These are phyloP conservation scores for Pseudopipra pipra DNA, from an alignment of 2,113 vertebrate genomes.

Conservation along the genomic window DNA sequence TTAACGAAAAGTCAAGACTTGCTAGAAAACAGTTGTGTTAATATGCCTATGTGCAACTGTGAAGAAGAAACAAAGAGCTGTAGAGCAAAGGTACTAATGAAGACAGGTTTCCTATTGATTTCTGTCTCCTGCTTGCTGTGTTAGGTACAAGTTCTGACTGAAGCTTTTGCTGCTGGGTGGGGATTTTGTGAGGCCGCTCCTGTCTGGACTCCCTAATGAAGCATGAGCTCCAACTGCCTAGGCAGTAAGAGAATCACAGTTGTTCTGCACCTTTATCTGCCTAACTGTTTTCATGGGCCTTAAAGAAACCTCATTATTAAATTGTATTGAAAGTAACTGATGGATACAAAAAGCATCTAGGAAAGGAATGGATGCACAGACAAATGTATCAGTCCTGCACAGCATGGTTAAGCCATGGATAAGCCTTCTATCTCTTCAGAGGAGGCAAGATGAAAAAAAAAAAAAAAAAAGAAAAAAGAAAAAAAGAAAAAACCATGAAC, in stretches of 20 bases:
- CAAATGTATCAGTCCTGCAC: neutral
- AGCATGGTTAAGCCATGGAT: neutral
- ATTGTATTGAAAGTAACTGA: neutral
- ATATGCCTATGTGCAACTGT: neutral
- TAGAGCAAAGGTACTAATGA: neutral
- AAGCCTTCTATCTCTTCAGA: neutral
- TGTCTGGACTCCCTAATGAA: neutral
- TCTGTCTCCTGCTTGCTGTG: neutral
- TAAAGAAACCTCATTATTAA: neutral
- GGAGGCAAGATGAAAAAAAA: neutral
- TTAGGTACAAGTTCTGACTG: neutral
- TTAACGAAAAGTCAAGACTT: neutral
- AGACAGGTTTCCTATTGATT: neutral
- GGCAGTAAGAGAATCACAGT: neutral
- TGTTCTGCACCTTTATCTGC: neutral
- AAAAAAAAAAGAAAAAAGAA: no score
- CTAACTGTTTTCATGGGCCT: neutral
- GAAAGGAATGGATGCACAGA: neutral
- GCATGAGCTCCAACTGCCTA: rapidly evolving
- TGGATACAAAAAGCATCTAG: neutral
- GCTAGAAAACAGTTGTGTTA: neutral
- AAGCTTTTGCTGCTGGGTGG: neutral
- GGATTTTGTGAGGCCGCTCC: neutral
- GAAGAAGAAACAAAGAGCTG: neutral
- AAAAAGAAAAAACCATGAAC: rapidly evolving